phyloP scores from a whole-genome alignment of 35 echinoderm and acorn worm species.

The Diadema setosum region DNA sequence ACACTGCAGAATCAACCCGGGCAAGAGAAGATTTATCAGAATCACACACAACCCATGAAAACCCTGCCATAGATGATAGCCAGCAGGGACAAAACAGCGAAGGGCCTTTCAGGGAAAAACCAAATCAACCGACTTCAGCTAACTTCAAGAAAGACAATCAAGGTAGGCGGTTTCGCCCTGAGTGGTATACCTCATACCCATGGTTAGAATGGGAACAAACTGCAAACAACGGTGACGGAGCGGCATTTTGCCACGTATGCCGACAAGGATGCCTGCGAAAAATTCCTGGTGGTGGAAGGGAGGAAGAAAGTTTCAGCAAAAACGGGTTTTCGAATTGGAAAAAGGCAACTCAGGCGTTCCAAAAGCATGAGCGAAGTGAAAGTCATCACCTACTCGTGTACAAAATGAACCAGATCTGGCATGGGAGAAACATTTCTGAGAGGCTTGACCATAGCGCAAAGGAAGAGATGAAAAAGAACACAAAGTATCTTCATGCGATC shows the following conservation, averaged over 20 bases:
- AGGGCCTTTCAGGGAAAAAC: too few relatives aligned
- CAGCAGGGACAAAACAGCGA: too few relatives aligned
- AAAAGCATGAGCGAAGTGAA: neutral
- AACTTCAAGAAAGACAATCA: neutral
- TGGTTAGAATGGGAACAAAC: neutral
- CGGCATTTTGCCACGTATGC: neutral
- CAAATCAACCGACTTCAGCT: neutral
- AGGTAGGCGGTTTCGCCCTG: neutral
- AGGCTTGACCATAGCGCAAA: neutral
- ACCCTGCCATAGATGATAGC: too few relatives aligned
- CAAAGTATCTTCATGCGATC: slow-evolving; percentile 9
- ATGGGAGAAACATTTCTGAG: neutral
- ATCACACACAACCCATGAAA: too few relatives aligned
- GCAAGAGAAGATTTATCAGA: too few relatives aligned
- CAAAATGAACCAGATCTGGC: slow-evolving; percentile 9
- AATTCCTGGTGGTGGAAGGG: neutral
- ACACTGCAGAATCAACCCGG: too few relatives aligned
- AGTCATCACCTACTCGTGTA: neutral
- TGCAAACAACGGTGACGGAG: neutral
- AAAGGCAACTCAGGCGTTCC: neutral
- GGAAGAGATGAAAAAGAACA: slow-evolving; percentile 6
- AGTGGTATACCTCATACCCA: neutral
- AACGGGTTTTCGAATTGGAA: neutral
- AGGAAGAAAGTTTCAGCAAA: neutral
- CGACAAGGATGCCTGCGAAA: neutral